phyloP scores from a whole-genome alignment of 1,140 invertebrate species.

The Proales similis region DNA sequence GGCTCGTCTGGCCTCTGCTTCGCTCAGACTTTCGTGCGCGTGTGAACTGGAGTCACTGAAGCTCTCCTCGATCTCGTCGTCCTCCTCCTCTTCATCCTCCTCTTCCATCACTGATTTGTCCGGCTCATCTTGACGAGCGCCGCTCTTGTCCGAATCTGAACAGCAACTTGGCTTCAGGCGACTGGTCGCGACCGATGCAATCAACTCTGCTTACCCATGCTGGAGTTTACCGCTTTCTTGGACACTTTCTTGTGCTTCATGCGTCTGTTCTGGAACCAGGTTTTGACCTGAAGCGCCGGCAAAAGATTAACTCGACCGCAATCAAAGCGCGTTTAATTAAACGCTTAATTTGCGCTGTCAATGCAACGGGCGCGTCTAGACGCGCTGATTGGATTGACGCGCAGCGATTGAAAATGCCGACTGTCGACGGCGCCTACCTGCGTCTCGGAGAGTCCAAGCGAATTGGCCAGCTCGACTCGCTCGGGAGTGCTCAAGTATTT shows the following conservation, averaged over 20 bases:
- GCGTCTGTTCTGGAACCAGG: conserved; percentile 98
- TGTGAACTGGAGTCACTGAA: no score
- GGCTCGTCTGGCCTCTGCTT: no score
- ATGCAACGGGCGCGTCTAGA: conserved; percentile 34
- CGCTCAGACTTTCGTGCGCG: no score
- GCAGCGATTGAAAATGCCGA: not conserved
- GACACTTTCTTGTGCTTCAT: conserved; percentile 39
- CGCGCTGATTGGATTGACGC: conserved; percentile 20
- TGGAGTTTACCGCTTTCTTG: conserved; percentile 37
- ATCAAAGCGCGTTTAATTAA: conserved; percentile 28
- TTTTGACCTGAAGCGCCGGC: conserved; percentile 65
- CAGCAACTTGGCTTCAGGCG: no score
- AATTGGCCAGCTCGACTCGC: conserved; percentile 90
- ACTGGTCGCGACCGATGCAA: no score
- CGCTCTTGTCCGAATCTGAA: no score
- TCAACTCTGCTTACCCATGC: conserved; percentile 31
- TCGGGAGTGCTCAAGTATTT: conserved; percentile 98
- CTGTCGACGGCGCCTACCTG: conserved; percentile 57
- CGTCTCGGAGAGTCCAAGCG: conserved; percentile 88
- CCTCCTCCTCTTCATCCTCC: no score
- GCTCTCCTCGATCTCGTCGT: no score
- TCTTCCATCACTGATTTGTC: no score
- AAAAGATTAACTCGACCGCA: conserved; percentile 3
- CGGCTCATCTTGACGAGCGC: no score
- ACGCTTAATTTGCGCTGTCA: conserved; percentile 1